Conservation (phyloP, 2,113 vertebrate species). For the Gasterosteus nipponicus region DNA sequence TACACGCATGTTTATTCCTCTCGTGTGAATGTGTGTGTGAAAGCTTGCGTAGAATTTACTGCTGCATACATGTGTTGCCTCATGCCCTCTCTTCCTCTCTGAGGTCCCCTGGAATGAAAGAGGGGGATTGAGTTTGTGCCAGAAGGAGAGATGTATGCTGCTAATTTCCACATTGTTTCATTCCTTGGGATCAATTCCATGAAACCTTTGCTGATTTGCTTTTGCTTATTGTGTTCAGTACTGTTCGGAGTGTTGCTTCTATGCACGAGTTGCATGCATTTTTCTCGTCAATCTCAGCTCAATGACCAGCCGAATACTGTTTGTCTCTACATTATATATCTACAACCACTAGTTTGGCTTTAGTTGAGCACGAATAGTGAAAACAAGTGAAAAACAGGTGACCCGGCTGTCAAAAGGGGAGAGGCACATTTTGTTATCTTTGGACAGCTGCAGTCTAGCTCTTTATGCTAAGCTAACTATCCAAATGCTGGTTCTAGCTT, state of each 20-base stretch:
- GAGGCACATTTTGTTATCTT: not conserved
- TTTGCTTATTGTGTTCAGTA: constrained; percentile 4
- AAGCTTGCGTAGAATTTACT: not conserved
- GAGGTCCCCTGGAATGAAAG: not conserved
- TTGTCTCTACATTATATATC: not conserved
- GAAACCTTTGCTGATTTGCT: not conserved
- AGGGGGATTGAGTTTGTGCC: constrained; percentile 18
- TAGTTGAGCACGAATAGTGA: not conserved
- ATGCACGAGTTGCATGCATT: not conserved
- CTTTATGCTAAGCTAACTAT: not conserved
- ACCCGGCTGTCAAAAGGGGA: not conserved
- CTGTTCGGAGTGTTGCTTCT: not conserved
- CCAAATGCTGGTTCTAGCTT: not conserved
- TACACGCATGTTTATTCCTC: not conserved
- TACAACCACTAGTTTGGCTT: not conserved
- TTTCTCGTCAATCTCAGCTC: constrained; percentile 9
- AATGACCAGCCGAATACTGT: not conserved
- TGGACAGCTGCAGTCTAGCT: not conserved
- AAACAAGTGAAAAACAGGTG: not conserved
- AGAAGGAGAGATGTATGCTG: not conserved
- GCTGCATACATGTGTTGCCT: not conserved
- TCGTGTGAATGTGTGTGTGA: not conserved
- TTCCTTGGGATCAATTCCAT: not conserved
- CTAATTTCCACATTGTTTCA: constrained; percentile 29
- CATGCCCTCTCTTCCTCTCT: not conserved